Evolutionary conservation across 2,888 invertebrate genomes (phyloP).

Genomic region (Parnassius apollo): DNA sequence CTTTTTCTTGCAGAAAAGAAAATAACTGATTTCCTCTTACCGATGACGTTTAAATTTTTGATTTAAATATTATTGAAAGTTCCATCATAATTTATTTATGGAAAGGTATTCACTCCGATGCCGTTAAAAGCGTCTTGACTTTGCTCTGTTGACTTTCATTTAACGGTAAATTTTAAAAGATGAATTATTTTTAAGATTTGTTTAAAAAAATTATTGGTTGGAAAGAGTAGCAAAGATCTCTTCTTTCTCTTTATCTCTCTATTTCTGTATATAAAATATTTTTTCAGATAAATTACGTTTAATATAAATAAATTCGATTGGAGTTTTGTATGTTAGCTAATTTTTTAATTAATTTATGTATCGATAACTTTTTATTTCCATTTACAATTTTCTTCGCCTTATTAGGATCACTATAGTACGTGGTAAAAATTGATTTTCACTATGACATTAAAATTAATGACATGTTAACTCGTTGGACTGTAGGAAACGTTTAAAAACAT

Average conservation of each 20-base stretch:
- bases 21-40: too few species aligned
- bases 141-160: constrained; percentile 9
- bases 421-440: background rate
- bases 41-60: too few species aligned
- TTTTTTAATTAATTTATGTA: background rate
- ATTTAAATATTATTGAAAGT: background rate
- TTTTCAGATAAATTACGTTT: background rate
- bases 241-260: too few species aligned
- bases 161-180: constrained; percentile 3
- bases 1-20: too few species aligned
- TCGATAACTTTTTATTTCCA: background rate
- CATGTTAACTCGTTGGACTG: background rate
- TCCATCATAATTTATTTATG: constrained; percentile 5
- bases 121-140: constrained; percentile 11
- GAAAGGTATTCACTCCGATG: constrained; percentile 12
- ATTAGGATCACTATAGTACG: background rate
- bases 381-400: background rate
- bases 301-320: background rate
- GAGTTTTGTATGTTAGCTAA: background rate
- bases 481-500: constrained; percentile 24
- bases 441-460: too few species aligned
- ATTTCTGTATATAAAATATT: background rate
- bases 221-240: background rate
- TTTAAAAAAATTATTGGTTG: too few species aligned
- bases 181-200: constrained; percentile 7